These are phyloP conservation scores for Xenopus borealis DNA, from an alignment of 2,113 vertebrate species.

Conservation along the genomic window DNA sequence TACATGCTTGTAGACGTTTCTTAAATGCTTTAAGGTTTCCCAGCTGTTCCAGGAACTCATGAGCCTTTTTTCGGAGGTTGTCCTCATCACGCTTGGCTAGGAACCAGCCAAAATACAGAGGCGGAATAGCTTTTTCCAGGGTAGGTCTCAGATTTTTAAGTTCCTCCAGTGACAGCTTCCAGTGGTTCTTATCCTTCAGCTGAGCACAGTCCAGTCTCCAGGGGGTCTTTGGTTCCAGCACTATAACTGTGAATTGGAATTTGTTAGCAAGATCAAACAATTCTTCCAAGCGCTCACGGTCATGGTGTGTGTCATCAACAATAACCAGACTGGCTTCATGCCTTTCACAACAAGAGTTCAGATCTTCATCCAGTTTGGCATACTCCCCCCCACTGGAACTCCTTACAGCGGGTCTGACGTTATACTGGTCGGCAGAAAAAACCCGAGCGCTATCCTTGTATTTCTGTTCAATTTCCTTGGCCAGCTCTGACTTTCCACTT, in stretches of 20 bases:
- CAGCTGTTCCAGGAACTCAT: conserved; percentile 84
- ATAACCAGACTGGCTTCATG: conserved; percentile 67
- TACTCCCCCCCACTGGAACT: conserved; percentile 61
- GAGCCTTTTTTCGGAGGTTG: conserved; percentile 70
- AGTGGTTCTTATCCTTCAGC: conserved; percentile 74
- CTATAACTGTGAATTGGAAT: conserved; percentile 70
- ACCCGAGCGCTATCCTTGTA: conserved; percentile 75
- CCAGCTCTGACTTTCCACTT: conserved; percentile 81
- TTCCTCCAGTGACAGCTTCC: conserved; percentile 68
- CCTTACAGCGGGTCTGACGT: conserved; percentile 62
- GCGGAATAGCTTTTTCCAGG: conserved; percentile 76
- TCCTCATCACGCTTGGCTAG: conserved; percentile 74
- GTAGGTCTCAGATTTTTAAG: conserved; percentile 76
- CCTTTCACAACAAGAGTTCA: conserved; percentile 66
- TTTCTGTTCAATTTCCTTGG: conserved; percentile 64
- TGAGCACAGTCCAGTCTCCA: conserved; percentile 74
- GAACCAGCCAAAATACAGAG: conserved; percentile 91
- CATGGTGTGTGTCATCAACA: conserved; percentile 86
- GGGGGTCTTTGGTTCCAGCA: conserved; percentile 77
- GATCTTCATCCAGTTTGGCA: conserved; percentile 73
- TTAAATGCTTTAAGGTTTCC: conserved; percentile 82
- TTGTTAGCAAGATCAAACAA: conserved; percentile 78
- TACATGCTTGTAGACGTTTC: conserved; percentile 83
- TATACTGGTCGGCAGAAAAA: conserved; percentile 71
- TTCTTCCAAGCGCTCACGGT: conserved; percentile 74